phyloP scores from a whole-genome alignment of 2,113 vertebrate species.

The Alaudala cheleensis region DNA sequence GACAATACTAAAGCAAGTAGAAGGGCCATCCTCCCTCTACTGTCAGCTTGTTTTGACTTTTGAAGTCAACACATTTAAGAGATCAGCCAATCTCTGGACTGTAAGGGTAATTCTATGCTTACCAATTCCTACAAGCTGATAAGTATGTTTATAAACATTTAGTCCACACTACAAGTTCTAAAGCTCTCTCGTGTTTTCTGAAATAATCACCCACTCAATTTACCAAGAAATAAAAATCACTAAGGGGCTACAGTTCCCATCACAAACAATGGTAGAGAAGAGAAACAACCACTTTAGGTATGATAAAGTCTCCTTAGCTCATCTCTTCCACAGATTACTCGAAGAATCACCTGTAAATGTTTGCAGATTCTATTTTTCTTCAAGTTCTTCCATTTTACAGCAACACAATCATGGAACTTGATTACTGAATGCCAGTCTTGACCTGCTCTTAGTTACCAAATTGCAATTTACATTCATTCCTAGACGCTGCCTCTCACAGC shows the following conservation, averaged over 20 bases:
- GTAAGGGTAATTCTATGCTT: neutral
- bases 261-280: neutral
- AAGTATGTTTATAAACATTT: neutral
- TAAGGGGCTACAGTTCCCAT: neutral
- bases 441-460: neutral
- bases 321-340: neutral
- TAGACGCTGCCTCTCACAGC: neutral
- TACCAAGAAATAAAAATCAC: neutral
- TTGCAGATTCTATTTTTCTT: neutral
- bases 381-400: neutral
- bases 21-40: neutral
- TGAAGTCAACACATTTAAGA: neutral
- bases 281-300: neutral
- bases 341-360: neutral
- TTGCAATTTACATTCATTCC: neutral
- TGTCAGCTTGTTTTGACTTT: neutral
- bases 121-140: neutral
- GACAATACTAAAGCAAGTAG: neutral
- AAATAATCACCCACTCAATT: neutral
- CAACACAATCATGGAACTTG: neutral
- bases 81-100: neutral
- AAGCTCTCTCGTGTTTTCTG: neutral
- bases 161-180: neutral
- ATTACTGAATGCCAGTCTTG: neutral
- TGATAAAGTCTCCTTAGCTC: neutral